These are phyloP conservation scores for Invenusta paracnida DNA, from an alignment of 2,888 invertebrate species.

Conservation along the genomic window DNA sequence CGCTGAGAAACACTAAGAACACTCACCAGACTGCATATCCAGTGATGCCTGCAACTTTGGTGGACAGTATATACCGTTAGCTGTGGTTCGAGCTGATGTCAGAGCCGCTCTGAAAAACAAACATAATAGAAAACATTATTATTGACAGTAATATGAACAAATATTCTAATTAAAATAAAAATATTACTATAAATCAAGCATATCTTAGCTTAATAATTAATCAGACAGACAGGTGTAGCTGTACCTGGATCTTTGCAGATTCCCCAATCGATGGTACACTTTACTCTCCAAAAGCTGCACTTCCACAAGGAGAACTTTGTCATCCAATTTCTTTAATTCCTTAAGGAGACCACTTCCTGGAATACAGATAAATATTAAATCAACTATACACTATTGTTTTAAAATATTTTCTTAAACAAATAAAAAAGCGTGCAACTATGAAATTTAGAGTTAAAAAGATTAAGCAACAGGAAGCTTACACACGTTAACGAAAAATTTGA, in stretches of 20 bases:
- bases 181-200: neutral
- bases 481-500: no score
- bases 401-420: no score
- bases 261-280: conserved; percentile 88
- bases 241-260: conserved; percentile 36
- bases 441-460: no score
- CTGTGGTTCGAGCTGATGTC: conserved; percentile 96
- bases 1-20: no score
- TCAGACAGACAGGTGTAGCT: no score
- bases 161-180: neutral
- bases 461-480: no score
- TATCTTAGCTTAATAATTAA: no score
- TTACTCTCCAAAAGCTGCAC: conserved; percentile 95
- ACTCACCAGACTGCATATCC: conserved; percentile 82
- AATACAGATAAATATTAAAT: no score
- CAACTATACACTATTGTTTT: no score
- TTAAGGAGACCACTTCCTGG: conserved; percentile 73
- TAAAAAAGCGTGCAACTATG: no score
- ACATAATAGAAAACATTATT: no score
- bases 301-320: conserved; percentile 95
- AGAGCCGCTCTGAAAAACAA: conserved; percentile 73
- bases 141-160: no score
- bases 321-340: conserved; percentile 96
- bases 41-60: conserved; percentile 95
- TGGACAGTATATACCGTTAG: conserved; percentile 97